Base-by-base conservation (phyloP, 1,140 invertebrate species). In the Drosophila ercepeae region DNA sequence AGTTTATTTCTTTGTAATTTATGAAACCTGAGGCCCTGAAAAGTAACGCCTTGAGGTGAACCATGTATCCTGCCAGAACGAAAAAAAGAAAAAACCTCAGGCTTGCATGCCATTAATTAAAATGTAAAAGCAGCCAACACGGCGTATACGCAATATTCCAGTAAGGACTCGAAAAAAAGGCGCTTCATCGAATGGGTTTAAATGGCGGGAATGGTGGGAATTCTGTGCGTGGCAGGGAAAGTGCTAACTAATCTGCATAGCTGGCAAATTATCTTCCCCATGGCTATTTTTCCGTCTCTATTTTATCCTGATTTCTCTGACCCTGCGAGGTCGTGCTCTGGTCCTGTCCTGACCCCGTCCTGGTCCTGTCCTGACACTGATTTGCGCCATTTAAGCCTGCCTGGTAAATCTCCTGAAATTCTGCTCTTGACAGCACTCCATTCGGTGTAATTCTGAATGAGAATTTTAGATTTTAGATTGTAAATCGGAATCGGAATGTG, bases 371-470 rank as follows among this genome's bases (percentile, higher is more conserved):
- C 14, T 25, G 6, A 2, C 39, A 42, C 14, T 42, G 6, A 21
- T 46, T 45, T 48, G 6, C 29, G 39, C 3, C 16, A 21, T 29
- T 60, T 60, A 21, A 39, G 36, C 36, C 13, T 16, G 36, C 13
- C 9, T 39, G 36, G 36, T 14, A 39, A 59, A 61, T 34, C 18
- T 9, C 19, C 0, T 16, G 27, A 60, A 63, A 46, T 16, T 19
- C 55, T 64, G 54, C 54, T 46, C 42, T 64, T 39, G 60, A 60
- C 42, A 60, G 54, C 39, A 45, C 36, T 39, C 36, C n/a, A 7
- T 8, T 16, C 36, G 6, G 4, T 18, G 5, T 18, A 18, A 42
- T 8, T 19, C 16, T 18, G 39, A 16, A 42, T 42, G 39, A 11
- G 39, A 42, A 42, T 18, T 42, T 14, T 42, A 42, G 16, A 42